phyloP scores from a whole-genome alignment of 1,140 invertebrate genomes.

The Heliconius eleuchia region DNA sequence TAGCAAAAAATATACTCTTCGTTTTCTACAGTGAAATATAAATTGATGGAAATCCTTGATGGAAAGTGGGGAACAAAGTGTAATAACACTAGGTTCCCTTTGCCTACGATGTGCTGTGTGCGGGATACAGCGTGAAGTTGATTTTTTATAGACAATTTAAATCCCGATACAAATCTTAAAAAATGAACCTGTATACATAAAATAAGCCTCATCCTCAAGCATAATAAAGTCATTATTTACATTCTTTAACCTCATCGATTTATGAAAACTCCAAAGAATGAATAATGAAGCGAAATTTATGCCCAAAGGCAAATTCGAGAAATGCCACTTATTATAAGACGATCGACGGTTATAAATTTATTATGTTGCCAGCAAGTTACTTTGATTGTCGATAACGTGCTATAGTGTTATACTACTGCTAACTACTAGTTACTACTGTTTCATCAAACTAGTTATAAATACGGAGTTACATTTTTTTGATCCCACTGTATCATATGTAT shows the following conservation, averaged over 20 bases:
- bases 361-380: background rate
- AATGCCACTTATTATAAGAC: slow-evolving; percentile 1
- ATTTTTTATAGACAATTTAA: background rate
- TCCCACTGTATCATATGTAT: too few species aligned
- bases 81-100: too few species aligned
- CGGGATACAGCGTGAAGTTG: too few species aligned
- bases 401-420: background rate
- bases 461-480: too few species aligned
- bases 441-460: background rate
- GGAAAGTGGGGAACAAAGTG: too few species aligned
- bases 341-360: slow-evolving; percentile 1
- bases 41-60: too few species aligned
- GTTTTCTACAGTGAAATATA: too few species aligned
- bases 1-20: too few species aligned
- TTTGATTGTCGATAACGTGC: background rate
- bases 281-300: slow-evolving; percentile 13
- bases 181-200: background rate
- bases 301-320: slow-evolving; percentile 4
- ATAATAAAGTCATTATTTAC: slow-evolving; percentile 12
- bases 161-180: background rate
- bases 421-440: background rate
- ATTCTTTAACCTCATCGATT: slow-evolving; percentile 1
- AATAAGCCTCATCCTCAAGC: background rate
- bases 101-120: too few species aligned
- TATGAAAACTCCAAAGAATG: slow-evolving; percentile 12